Conservation (phyloP, 2,797 vertebrate species). For the Dryobates pubescens region DNA sequence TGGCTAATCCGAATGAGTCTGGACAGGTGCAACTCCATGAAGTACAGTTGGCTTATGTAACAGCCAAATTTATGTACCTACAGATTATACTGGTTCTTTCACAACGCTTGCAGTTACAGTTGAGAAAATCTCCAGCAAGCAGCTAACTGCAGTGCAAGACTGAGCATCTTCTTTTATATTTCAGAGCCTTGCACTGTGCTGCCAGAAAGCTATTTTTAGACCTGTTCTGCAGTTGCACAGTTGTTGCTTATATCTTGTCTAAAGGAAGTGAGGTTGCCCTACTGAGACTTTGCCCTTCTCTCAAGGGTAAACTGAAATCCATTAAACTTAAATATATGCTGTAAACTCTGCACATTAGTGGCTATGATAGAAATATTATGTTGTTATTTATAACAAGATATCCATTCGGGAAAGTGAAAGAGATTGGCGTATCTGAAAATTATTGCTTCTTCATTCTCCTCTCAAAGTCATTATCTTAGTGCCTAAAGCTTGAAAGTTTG, state of each 20-base stretch:
- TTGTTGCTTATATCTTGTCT: conserved; percentile 38
- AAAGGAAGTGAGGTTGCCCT: conserved; percentile 24
- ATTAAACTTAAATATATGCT: conserved; percentile 34
- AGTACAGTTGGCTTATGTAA: neutral
- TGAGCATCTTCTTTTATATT: conserved; percentile 32
- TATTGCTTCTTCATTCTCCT: neutral
- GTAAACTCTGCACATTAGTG: conserved; percentile 1
- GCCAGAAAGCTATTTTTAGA: conserved; percentile 66
- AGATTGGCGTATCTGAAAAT: conserved; percentile 5
- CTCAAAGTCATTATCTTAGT: neutral
- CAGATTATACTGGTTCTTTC: neutral
- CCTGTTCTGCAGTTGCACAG: conserved; percentile 19
- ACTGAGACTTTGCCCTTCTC: conserved; percentile 45
- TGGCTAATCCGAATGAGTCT: neutral
- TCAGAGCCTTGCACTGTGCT: conserved; percentile 40
- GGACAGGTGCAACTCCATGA: neutral
- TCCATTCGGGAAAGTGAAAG: neutral
- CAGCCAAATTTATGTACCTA: neutral
- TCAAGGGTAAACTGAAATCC: conserved; percentile 59
- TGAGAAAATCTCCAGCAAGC: conserved; percentile 3
- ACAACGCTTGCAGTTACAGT: neutral
- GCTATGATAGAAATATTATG: neutral
- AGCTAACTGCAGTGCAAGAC: neutral
- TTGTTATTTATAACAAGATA: conserved; percentile 36
- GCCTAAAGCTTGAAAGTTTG: neutral